A percentile compares a stretch with the other conserved stretches of the same genome.
Conservation (phyloP, 1,140 invertebrate genomes). For the Drosophila tsacasi region DNA sequence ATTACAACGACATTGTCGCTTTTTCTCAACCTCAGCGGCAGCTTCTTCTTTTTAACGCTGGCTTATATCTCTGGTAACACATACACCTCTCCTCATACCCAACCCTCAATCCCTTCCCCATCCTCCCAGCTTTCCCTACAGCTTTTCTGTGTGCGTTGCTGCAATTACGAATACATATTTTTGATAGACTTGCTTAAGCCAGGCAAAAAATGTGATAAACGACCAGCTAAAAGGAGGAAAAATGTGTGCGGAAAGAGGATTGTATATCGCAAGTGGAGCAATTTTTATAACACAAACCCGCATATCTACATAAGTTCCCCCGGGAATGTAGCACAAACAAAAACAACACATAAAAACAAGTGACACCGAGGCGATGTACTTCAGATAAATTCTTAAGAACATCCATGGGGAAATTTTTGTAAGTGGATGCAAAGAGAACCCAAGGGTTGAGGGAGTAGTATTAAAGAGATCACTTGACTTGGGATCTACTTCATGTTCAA, state of each 20-base stretch:
- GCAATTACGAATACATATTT: constrained; percentile 68
- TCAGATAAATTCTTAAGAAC: constrained; percentile 4
- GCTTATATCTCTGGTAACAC: constrained; percentile 9
- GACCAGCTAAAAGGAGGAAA: constrained; percentile 44
- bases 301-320: constrained; percentile 32
- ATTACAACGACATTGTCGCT: constrained; percentile 59
- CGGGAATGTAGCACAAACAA: constrained; percentile 23
- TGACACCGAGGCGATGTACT: constrained; percentile 12
- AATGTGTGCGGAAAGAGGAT: constrained; percentile 1
- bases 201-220: constrained; percentile 53
- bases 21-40: constrained; percentile 53
- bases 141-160: constrained; percentile 36
- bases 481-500: not conserved
- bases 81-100: constrained; percentile 2
- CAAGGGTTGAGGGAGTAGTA: not conserved
- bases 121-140: not conserved
- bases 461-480: constrained; percentile 23
- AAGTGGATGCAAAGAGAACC: not conserved
- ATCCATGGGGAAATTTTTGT: constrained; percentile 16
- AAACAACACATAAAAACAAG: not conserved
- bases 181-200: constrained; percentile 59
- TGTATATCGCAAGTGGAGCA: constrained; percentile 35
- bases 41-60: not conserved
- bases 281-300: constrained; percentile 51
- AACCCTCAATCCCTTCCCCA: no score